phyloP scores from a whole-genome alignment of 2,797 vertebrate genomes.

The Fistularia tabacaria region DNA sequence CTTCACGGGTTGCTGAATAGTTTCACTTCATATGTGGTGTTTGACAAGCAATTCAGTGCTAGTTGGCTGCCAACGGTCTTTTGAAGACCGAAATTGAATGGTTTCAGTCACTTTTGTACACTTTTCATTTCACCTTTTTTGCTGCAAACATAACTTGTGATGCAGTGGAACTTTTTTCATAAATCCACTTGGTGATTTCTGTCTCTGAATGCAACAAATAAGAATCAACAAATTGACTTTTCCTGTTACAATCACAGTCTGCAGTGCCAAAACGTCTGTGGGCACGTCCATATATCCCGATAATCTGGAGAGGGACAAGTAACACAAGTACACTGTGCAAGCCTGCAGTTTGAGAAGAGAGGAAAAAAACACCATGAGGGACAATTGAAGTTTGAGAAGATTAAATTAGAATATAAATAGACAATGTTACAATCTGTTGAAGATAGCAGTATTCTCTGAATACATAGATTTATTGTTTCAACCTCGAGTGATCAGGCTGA shows the following conservation, averaged over 20 bases:
- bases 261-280: conserved; percentile 21
- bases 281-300: conserved; percentile 63
- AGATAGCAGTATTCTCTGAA: too few species aligned
- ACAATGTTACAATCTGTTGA: conserved; percentile 27
- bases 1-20: conserved; percentile 53
- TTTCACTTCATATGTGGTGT: conserved; percentile 39
- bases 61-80: neutral
- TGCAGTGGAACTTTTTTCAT: conserved; percentile 7
- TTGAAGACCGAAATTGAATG: too few species aligned
- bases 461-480: too few species aligned
- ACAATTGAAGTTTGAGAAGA: conserved; percentile 48
- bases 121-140: too few species aligned
- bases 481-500: neutral
- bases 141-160: neutral
- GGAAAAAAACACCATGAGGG: conserved; percentile 38
- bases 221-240: conserved; percentile 10
- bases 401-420: conserved; percentile 55
- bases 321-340: conserved; percentile 52
- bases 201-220: too few species aligned
- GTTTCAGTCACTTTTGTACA: too few species aligned
- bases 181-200: neutral
- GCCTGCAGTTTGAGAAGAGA: conserved; percentile 30
- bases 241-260: conserved; percentile 16
- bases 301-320: conserved; percentile 64
- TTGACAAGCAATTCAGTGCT: conserved; percentile 30